These are phyloP conservation scores for Microctonus hyperodae DNA, from an alignment of 2,888 invertebrate species.

Conservation along the genomic window DNA sequence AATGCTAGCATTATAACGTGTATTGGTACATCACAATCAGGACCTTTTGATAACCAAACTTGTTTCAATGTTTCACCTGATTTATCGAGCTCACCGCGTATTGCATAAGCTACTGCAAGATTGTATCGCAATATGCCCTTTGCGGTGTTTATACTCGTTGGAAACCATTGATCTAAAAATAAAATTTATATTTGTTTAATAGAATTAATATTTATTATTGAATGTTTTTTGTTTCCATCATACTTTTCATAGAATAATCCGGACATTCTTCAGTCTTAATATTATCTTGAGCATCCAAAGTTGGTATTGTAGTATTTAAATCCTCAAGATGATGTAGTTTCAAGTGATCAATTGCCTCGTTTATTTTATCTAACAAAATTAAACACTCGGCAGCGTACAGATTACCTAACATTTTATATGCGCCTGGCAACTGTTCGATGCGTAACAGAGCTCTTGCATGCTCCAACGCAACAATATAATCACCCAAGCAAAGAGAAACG, in stretches of 20 bases:
- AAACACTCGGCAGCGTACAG: conserved; percentile 90
- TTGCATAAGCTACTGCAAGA: conserved; percentile 77
- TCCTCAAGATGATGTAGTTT: conserved; percentile 77
- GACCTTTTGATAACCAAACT: conserved; percentile 66
- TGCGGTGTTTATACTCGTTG: conserved; percentile 70
- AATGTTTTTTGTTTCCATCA: neutral
- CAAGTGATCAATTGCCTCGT: conserved; percentile 84
- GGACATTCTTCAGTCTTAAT: conserved; percentile 62
- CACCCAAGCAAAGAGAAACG: conserved; percentile 83
- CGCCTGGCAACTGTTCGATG: conserved; percentile 76
- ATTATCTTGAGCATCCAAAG: conserved; percentile 52
- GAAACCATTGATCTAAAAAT: conserved; percentile 67
- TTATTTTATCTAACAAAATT: conserved; percentile 80
- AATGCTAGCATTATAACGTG: conserved; percentile 72
- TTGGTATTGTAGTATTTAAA: conserved; percentile 62
- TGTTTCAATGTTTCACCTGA: conserved; percentile 66
- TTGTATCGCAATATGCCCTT: conserved; percentile 80
- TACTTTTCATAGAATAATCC: conserved; percentile 50
- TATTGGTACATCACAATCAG: conserved; percentile 67
- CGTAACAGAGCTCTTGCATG: conserved; percentile 78
- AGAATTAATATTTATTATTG: conserved; percentile 4
- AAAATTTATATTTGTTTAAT: neutral
- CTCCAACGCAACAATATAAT: conserved; percentile 80
- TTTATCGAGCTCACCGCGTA: conserved; percentile 78
- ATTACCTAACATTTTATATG: conserved; percentile 80